These are phyloP conservation scores for Sternotherus odoratus DNA, from an alignment of 2,797 vertebrate genomes.

Conservation along the genomic window DNA sequence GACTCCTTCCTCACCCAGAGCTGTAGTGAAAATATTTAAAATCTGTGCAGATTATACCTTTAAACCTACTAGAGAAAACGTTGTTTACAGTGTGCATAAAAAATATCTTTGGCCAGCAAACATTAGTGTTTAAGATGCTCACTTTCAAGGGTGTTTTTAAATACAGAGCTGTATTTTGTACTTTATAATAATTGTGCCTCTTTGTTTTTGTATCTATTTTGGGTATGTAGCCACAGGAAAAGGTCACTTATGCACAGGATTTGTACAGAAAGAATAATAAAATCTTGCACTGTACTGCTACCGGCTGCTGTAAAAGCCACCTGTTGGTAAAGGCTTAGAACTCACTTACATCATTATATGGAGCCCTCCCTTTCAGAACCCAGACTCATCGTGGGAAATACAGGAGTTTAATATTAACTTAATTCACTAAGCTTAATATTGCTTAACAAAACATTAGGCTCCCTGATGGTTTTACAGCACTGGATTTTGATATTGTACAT, in stretches of 20 bases:
- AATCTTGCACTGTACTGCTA: not conserved
- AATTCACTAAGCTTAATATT: not conserved
- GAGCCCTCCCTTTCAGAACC: not conserved
- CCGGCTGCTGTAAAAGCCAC: not conserved
- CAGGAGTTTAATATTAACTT: not conserved
- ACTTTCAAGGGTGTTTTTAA: not conserved
- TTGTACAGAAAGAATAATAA: not conserved
- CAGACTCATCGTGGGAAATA: not conserved
- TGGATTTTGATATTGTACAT: not conserved
- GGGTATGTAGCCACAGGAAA: not conserved
- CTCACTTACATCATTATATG: not conserved
- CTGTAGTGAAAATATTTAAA: not conserved
- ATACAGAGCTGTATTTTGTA: not conserved
- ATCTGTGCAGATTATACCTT: not conserved
- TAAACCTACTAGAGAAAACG: not conserved
- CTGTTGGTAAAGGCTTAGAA: slow-evolving; percentile 11
- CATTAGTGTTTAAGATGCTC: not conserved
- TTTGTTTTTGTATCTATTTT: not conserved
- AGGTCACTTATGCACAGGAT: not conserved
- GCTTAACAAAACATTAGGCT: not conserved
- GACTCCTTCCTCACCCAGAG: not conserved
- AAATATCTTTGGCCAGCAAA: not conserved
- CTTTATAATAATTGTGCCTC: not conserved
- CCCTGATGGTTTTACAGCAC: not conserved
- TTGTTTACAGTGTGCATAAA: not conserved